Evolutionary conservation across 1,140 invertebrate species (phyloP), one percentile per base, ranked within the genome.

Genomic region (Diorhabda sublineata): DNA sequence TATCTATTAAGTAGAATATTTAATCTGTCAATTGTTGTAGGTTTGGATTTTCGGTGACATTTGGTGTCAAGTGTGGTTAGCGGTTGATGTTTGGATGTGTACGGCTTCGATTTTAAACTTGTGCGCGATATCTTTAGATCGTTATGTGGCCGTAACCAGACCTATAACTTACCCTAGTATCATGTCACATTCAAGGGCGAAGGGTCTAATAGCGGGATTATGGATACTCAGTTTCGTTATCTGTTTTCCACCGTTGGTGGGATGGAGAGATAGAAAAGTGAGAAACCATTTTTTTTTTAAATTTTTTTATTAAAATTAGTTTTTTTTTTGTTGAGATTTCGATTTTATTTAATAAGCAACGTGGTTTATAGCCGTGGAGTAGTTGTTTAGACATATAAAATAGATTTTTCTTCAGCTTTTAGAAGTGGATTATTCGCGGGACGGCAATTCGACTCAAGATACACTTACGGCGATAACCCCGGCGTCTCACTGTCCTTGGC

Each of bases 201-300:
- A 95, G 78, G 83, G 92, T 11, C 86, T 98, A 69, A 96, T 98
- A 26, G 92, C 90, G 57, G 88, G 88, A 4, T 91, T 98, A 4
- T 99, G 97, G 97, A 88, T 97, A 61, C 84, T 98, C 47, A 97
- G 95, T 64, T 97, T 98, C 77, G 90, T 98, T 73, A 97, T 99
- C 68, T 98, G 96, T 81, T 95, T 98, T 78, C 97, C 97, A 45
- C 97, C 96, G 4, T 81, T 99, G 47, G 93, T 98, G 41, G 95
- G 95, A 8, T 93, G 96, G 95, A 96, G 92, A 79, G 92, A 95
- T 83, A 85, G 90, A 80, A 87, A 86, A 85, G 90, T 92, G 80
- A 74, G 80, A 59, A 67, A 58, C 11, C 63, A n/a, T 11, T 52
- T 52, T 52, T 52, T 2, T 52, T 4, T n/a, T 52, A 3, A 52